Evolutionary conservation across 2,888 invertebrate species (phyloP), one percentile per base, ranked within the genome.

Genomic region (Cacoxenus indagator): DNA sequence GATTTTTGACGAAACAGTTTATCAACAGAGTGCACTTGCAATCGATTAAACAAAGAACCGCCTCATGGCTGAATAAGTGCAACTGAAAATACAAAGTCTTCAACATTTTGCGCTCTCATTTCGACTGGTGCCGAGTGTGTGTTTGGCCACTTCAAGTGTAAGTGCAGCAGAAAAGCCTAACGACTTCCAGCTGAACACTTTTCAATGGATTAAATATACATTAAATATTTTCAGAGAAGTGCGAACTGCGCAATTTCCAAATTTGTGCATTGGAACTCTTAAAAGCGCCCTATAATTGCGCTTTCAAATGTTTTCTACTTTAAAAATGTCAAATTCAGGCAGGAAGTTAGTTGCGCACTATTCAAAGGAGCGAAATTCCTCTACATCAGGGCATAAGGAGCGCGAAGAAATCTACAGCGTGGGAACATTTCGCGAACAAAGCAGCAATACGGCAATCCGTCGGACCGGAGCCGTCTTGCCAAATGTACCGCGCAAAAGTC

Each of bases 141-240:
- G 27, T 43, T 68, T 64, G 55, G 62, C 48, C 62, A 51, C 64
- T 67, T 71, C 65, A 71, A 65, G 67, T 65, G 62, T 65, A 19
- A 61, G 22, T 61, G 73, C 67, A 75, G 68, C 69, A 71, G 75
- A 79, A 83, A 82, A 81, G 82, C 83, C 81, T 70, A 82, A 82
- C 75, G 76, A 77, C 79, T 82, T 82, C 82, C 82, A 82, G 79
- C 75, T 76, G 82, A 82, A 82, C 82, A 82, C 82, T 82, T 82
- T 82, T 82, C 76, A 82, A 82, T 82, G 73, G 75, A 78, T 77
- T 69, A 17, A 24, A 57, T 11, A 43, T 22, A 43, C 22, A 61
- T 24, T 43, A 37, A 11, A 14, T 9, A 43, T 31, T 43, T 43
- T 24, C 8, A 19, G 14, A 48, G 8, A 19, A 48, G 22, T 22